These are phyloP conservation scores for Diachasma alloeum DNA, from an alignment of 1,140 invertebrate genomes.

Conservation along the genomic window DNA sequence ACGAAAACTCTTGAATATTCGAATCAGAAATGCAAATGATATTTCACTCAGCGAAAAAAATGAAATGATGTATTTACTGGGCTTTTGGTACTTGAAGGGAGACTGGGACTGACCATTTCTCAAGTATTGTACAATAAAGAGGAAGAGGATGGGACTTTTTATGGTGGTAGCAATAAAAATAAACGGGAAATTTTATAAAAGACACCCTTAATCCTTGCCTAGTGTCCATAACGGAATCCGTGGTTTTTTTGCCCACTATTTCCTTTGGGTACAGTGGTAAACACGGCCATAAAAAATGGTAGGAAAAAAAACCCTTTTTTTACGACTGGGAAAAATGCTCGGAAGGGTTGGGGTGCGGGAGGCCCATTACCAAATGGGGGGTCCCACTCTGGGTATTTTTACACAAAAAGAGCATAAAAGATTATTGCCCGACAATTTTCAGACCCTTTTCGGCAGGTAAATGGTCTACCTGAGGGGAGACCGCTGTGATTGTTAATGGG, in stretches of 20 bases:
- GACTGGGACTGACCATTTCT: not conserved
- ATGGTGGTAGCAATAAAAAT: not conserved
- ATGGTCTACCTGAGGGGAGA: constrained; percentile 20
- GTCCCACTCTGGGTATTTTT: not conserved
- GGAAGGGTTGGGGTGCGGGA: not conserved
- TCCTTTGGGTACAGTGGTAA: constrained; percentile 24
- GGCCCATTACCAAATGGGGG: not conserved
- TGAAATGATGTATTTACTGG: not conserved
- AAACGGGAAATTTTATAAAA: constrained; percentile 7
- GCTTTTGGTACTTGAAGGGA: not conserved
- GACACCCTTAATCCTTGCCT: constrained; percentile 43
- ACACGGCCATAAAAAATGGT: constrained; percentile 1
- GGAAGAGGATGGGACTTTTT: not conserved
- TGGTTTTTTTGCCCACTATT: constrained; percentile 40
- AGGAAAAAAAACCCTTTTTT: constrained; percentile 27
- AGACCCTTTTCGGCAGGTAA: constrained; percentile 22
- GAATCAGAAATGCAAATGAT: too few relatives aligned
- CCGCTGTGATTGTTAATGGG: not conserved
- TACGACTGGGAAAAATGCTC: constrained; percentile 12
- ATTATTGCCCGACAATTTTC: constrained; percentile 3
- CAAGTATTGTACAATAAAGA: not conserved
- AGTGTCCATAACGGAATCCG: constrained; percentile 47
- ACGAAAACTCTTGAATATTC: too few relatives aligned
- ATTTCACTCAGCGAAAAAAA: not conserved
- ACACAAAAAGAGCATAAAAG: not conserved